Conservation (phyloP, 2,888 invertebrate species). For the Sussaba pulchella region DNA sequence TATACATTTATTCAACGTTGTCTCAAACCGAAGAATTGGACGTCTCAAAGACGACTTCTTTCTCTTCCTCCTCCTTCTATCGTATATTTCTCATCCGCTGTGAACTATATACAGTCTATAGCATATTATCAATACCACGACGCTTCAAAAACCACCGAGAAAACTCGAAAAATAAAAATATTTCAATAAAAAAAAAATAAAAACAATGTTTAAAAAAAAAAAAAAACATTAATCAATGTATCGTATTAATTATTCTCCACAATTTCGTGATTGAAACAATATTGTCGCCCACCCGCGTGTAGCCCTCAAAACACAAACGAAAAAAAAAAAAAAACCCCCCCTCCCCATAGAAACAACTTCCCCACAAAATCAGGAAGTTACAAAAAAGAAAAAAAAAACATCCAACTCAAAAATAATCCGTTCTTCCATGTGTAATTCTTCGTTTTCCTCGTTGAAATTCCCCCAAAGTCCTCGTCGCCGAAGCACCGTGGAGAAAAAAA, state of each 20-base stretch:
- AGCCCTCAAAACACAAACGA: constrained; percentile 12
- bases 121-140: neutral
- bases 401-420: neutral
- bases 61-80: too few species aligned
- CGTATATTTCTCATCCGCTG: neutral
- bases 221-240: neutral
- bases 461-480: neutral
- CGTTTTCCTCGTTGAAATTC: neutral
- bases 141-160: neutral
- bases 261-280: neutral
- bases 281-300: neutral
- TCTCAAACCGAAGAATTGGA: neutral
- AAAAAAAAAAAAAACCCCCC: neutral
- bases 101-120: constrained; percentile 2
- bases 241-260: neutral
- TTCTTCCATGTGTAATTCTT: too few species aligned
- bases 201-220: neutral
- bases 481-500: too few species aligned
- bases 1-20: neutral
- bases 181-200: neutral
- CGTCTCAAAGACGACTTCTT: neutral
- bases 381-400: constrained; percentile 10
- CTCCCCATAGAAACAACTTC: constrained; percentile 4
- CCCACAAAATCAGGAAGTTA: too few species aligned
- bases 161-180: too few species aligned